phyloP scores from a whole-genome alignment of 2,888 invertebrate genomes.

The Blomia tropicalis region DNA sequence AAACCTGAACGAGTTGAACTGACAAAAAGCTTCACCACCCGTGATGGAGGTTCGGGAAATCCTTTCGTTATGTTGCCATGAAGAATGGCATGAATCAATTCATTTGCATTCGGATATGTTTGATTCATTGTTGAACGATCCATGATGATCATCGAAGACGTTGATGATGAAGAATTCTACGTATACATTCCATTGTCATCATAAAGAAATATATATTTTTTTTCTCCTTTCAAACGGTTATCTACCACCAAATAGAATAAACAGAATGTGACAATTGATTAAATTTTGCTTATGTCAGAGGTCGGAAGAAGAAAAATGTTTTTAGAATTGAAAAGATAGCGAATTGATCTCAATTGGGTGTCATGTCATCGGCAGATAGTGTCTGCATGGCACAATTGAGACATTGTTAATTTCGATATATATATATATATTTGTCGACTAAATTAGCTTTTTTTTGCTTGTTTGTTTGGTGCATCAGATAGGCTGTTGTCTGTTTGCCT shows the following conservation, averaged over 20 bases:
- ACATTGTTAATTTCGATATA: neutral
- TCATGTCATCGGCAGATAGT: neutral
- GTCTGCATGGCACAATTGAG: neutral
- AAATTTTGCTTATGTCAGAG: neutral
- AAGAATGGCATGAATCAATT: constrained; percentile 29
- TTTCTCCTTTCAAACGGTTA: neutral
- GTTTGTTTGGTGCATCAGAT: neutral
- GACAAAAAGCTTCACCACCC: constrained; percentile 24
- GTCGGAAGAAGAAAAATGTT: neutral
- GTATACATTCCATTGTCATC: neutral
- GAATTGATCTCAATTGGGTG: neutral
- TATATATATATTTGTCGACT: neutral
- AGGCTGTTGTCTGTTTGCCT: neutral
- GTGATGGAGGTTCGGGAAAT: constrained; percentile 29
- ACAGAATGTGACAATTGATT: neutral
- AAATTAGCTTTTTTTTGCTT: neutral
- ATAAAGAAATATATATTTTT: no score
- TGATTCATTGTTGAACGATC: neutral
- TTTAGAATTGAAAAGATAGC: neutral
- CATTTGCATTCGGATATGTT: constrained; percentile 31
- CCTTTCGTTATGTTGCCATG: constrained; percentile 30
- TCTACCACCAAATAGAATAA: neutral
- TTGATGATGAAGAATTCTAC: neutral
- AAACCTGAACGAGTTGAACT: constrained; percentile 24
- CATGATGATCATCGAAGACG: no score